phyloP scores from a whole-genome alignment of 92 coral and sea anemone genomes.

The Pocillopora meandrina region DNA sequence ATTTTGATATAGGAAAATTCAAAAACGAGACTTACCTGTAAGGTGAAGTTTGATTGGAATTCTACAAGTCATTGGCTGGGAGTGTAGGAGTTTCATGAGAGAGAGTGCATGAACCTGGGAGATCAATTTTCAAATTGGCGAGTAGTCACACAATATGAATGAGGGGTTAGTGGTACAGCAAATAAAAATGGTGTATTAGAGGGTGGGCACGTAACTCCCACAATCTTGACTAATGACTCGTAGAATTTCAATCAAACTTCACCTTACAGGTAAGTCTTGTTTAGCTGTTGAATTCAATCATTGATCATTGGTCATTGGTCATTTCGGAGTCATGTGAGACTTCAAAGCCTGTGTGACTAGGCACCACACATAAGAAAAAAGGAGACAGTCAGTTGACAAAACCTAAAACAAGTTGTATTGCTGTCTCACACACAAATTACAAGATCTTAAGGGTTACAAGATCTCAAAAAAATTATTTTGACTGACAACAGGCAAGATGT shows the following conservation, averaged over 20 bases:
- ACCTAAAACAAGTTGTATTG: slow-evolving; percentile 14
- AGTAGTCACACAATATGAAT: slow-evolving; percentile 14
- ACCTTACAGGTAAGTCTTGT: background rate
- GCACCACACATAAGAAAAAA: slow-evolving; percentile 10
- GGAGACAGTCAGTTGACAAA: slow-evolving; percentile 7
- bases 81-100: background rate
- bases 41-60: background rate
- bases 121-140: slow-evolving; percentile 4
- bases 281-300: slow-evolving; percentile 18
- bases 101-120: background rate
- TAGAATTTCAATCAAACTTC: too few relatives aligned
- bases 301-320: slow-evolving; percentile 9
- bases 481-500: slow-evolving; percentile 34
- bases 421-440: background rate
- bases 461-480: slow-evolving; percentile 17
- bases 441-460: slow-evolving; percentile 19
- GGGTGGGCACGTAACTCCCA: slow-evolving; percentile 19
- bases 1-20: background rate
- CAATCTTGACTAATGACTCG: slow-evolving; percentile 6
- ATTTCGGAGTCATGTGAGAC: slow-evolving; percentile 9
- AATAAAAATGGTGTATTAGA: slow-evolving; percentile 1
- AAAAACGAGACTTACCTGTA: background rate
- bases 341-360: slow-evolving; percentile 20
- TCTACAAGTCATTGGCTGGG: background rate
- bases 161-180: background rate